These are phyloP conservation scores for Bombyx mandarina DNA, from an alignment of 1,140 invertebrate species.

Conservation along the genomic window DNA sequence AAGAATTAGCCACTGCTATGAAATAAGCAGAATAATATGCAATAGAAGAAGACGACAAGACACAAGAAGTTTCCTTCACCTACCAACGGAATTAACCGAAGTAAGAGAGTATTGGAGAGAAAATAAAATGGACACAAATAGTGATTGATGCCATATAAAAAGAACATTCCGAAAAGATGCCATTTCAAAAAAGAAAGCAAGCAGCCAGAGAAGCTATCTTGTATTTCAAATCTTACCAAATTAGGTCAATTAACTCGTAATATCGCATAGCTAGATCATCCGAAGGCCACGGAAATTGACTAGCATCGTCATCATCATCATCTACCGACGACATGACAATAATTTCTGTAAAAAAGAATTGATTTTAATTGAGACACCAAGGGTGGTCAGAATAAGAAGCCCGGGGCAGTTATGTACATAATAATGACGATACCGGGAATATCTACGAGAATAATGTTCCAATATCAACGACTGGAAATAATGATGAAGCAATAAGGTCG, in stretches of 20 bases:
- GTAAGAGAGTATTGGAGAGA: not conserved
- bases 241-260: slow-evolving; percentile 39
- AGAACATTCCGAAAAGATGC: not conserved
- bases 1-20: not conserved
- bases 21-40: not conserved
- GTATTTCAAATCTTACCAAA: slow-evolving; percentile 38
- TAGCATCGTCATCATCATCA: slow-evolving; percentile 22
- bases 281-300: slow-evolving; percentile 32
- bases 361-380: too few relatives aligned
- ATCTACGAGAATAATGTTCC: too few relatives aligned
- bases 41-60: not conserved
- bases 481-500: too few relatives aligned
- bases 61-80: not conserved
- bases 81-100: not conserved
- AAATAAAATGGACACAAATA: not conserved
- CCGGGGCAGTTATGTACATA: too few relatives aligned
- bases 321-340: slow-evolving; percentile 46
- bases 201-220: too few relatives aligned
- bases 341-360: slow-evolving; percentile 40
- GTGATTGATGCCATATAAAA: not conserved
- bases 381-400: too few relatives aligned
- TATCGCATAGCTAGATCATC: slow-evolving; percentile 35
- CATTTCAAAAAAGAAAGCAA: not conserved
- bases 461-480: too few relatives aligned
- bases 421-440: too few relatives aligned